Conservation (phyloP, 2,113 vertebrate genomes). For the Halichoeres trimaculatus region DNA sequence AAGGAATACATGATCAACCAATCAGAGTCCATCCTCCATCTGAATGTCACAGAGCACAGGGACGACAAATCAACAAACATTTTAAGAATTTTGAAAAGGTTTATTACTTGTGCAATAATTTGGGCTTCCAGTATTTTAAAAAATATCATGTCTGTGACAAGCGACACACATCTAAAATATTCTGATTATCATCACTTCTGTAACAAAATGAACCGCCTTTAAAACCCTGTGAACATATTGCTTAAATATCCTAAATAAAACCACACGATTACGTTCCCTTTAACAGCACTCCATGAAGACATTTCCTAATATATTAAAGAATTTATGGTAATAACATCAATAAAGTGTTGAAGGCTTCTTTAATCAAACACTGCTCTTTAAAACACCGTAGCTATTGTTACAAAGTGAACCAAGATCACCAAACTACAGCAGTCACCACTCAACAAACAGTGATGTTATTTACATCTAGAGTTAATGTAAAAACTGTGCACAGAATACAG, state of each 20-base stretch:
- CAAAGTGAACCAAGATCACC: constrained; percentile 61
- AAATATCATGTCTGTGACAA: constrained; percentile 68
- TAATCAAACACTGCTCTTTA: constrained; percentile 36
- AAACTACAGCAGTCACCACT: constrained; percentile 65
- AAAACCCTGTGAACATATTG: constrained; percentile 56
- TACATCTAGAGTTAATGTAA: constrained; percentile 52
- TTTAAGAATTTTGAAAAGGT: constrained; percentile 64
- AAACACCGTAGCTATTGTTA: constrained; percentile 48
- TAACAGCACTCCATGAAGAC: constrained; percentile 46
- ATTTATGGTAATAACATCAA: constrained; percentile 33
- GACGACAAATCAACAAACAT: constrained; percentile 16
- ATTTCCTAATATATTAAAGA: constrained; percentile 29
- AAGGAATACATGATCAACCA: neutral
- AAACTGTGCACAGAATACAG: constrained; percentile 65
- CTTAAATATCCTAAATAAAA: constrained; percentile 45
- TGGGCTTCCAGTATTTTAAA: constrained; percentile 65
- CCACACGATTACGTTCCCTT: constrained; percentile 51
- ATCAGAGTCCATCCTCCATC: neutral
- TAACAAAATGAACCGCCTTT: constrained; percentile 50
- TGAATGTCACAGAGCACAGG: neutral
- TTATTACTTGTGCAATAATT: constrained; percentile 72
- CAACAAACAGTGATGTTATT: constrained; percentile 36
- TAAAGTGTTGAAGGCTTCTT: constrained; percentile 37
- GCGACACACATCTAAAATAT: constrained; percentile 64
- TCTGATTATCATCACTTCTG: constrained; percentile 24